These are phyloP conservation scores for Boloria euphrosyne DNA, from an alignment of 2,888 invertebrate species.

Conservation along the genomic window DNA sequence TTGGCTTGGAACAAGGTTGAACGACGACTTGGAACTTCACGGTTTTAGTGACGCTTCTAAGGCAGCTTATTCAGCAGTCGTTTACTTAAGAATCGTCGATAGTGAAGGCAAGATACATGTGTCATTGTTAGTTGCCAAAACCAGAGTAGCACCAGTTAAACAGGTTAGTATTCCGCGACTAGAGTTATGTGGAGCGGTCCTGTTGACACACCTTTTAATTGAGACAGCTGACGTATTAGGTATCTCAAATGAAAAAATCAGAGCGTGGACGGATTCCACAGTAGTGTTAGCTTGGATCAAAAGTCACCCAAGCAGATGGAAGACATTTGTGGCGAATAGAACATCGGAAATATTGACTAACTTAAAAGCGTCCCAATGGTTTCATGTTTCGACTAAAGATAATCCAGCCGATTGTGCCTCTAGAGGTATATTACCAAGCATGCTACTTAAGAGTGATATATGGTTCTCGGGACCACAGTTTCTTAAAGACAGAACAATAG, in stretches of 20 bases:
- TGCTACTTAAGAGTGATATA: background rate
- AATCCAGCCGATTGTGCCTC: slow-evolving; percentile 41
- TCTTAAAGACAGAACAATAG: slow-evolving; percentile 5
- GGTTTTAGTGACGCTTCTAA: slow-evolving; percentile 42
- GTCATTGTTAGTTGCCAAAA: slow-evolving; percentile 25
- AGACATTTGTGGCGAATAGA: slow-evolving; percentile 44
- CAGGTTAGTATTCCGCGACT: slow-evolving; percentile 35
- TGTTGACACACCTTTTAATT: slow-evolving; percentile 30
- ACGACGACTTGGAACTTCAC: slow-evolving; percentile 35
- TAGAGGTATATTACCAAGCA: slow-evolving; percentile 31
- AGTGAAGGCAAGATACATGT: background rate
- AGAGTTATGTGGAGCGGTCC: slow-evolving; percentile 41
- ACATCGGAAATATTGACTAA: slow-evolving; percentile 41
- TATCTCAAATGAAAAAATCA: slow-evolving; percentile 22
- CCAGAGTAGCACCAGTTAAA: slow-evolving; percentile 32
- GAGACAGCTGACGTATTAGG: slow-evolving; percentile 27
- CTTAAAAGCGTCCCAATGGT: slow-evolving; percentile 38
- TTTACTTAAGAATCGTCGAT: slow-evolving; percentile 10
- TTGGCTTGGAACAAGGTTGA: slow-evolving; percentile 31
- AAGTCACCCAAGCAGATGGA: slow-evolving; percentile 38
- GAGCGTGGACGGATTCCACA: slow-evolving; percentile 40
- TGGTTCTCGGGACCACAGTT: slow-evolving; percentile 18
- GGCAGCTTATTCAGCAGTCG: slow-evolving; percentile 38
- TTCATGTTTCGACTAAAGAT: slow-evolving; percentile 36
- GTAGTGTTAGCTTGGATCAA: slow-evolving; percentile 40